Conservation (phyloP, 2,888 invertebrate genomes). For the Lordiphosa fenestrarum region DNA sequence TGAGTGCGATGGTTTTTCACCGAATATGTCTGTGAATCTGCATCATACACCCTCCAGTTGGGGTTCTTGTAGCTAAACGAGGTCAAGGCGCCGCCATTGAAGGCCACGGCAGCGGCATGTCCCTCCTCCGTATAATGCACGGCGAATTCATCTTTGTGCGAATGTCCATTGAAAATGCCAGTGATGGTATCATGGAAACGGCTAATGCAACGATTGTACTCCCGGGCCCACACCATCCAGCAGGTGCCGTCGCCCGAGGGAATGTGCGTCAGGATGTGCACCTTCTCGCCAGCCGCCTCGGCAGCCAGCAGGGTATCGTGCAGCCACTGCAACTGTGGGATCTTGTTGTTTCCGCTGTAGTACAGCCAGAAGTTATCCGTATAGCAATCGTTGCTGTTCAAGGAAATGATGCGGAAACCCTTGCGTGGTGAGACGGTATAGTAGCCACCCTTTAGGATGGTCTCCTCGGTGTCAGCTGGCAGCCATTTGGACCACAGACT, state of each 20-base stretch:
- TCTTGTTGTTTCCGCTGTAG: slow-evolving; percentile 87
- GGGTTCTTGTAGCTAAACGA: slow-evolving; percentile 87
- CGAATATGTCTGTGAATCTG: slow-evolving; percentile 83
- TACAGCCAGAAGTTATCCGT: slow-evolving; percentile 83
- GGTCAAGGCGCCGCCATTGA: slow-evolving; percentile 91
- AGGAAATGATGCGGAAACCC: slow-evolving; percentile 87
- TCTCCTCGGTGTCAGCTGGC: slow-evolving; percentile 82
- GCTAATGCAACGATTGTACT: slow-evolving; percentile 85
- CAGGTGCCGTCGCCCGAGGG: slow-evolving; percentile 87
- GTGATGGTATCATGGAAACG: slow-evolving; percentile 88
- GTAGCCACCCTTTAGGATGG: slow-evolving; percentile 87
- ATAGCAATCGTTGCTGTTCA: slow-evolving; percentile 90
- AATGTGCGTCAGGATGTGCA: slow-evolving; percentile 92
- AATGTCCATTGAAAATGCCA: slow-evolving; percentile 92
- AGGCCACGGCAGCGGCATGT: slow-evolving; percentile 85
- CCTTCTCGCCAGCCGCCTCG: slow-evolving; percentile 87
- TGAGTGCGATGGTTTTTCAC: slow-evolving; percentile 86
- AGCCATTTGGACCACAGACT: slow-evolving; percentile 87
- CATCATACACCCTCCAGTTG: slow-evolving; percentile 88
- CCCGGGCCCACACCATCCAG: slow-evolving; percentile 86
- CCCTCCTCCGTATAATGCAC: slow-evolving; percentile 83
- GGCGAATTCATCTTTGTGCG: slow-evolving; percentile 87
- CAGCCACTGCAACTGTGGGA: slow-evolving; percentile 90
- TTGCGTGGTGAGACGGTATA: slow-evolving; percentile 86
- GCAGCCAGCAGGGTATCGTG: slow-evolving; percentile 87